Evolutionary conservation across 2,797 vertebrate species (phyloP).

Genomic region (Crax fasciolata): DNA sequence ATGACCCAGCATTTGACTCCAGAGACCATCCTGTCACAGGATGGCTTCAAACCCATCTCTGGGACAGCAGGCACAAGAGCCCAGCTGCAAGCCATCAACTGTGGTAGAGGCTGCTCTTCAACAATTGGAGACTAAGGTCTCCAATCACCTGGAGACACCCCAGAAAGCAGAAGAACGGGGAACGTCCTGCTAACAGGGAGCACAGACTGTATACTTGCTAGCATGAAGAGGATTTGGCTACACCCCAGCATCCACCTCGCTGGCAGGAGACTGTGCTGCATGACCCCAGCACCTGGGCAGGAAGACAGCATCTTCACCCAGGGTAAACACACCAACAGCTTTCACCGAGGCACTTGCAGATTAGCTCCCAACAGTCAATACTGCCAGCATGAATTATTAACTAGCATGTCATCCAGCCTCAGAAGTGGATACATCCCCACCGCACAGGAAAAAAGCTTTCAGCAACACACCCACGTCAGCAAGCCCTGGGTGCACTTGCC

Average conservation of each 20-base stretch:
- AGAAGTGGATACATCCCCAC: conserved; percentile 3
- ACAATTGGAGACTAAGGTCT: background rate
- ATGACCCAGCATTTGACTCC: background rate
- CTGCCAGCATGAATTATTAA: conserved; percentile 60
- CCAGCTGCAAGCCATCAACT: background rate
- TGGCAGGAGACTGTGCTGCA: background rate
- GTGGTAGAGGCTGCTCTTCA: background rate
- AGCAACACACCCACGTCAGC: background rate
- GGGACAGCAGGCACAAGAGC: background rate
- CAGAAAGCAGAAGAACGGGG: background rate
- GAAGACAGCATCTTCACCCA: conserved; percentile 1
- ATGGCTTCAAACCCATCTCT: background rate
- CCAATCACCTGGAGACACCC: background rate
- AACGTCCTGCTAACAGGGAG: background rate
- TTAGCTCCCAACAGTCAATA: conserved; percentile 25
- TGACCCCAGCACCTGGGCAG: background rate
- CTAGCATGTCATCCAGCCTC: background rate
- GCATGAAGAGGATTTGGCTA: background rate
- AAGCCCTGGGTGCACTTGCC: background rate
- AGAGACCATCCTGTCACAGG: background rate
- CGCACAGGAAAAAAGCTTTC: conserved; percentile 19
- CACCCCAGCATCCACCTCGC: background rate
- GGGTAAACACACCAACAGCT: background rate
- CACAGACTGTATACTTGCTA: background rate
- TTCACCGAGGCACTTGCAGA: background rate